These are phyloP conservation scores for Cancer borealis DNA, from an alignment of 2,888 invertebrate species.

Conservation along the genomic window DNA sequence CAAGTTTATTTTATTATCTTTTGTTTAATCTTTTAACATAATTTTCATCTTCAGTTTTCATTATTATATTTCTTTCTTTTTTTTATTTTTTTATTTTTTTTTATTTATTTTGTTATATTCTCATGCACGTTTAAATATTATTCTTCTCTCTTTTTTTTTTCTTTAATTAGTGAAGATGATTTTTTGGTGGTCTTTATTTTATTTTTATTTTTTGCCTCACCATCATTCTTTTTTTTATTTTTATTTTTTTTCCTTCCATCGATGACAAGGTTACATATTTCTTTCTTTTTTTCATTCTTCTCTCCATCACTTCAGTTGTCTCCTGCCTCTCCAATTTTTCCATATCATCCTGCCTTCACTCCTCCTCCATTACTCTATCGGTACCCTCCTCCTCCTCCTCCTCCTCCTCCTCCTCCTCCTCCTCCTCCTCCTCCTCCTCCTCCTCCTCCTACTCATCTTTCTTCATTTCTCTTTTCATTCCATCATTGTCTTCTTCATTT, in stretches of 20 bases:
- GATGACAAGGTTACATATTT: neutral
- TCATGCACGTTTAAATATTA: neutral
- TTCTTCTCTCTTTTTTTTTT: neutral
- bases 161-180: neutral
- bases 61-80: neutral
- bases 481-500: neutral
- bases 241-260: neutral
- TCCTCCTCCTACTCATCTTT: neutral
- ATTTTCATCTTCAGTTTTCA: neutral
- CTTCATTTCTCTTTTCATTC: neutral
- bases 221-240: neutral
- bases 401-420: neutral
- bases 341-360: neutral
- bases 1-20: neutral
- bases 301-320: constrained; percentile 18
- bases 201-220: neutral
- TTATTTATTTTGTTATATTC: neutral
- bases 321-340: neutral
- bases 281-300: neutral
- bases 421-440: neutral
- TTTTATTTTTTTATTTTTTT: neutral
- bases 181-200: neutral
- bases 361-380: neutral
- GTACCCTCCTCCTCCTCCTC: neutral
- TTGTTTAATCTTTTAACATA: neutral